Conservation (phyloP, 2,797 vertebrate species). For the Bovichtus diacanthus region DNA sequence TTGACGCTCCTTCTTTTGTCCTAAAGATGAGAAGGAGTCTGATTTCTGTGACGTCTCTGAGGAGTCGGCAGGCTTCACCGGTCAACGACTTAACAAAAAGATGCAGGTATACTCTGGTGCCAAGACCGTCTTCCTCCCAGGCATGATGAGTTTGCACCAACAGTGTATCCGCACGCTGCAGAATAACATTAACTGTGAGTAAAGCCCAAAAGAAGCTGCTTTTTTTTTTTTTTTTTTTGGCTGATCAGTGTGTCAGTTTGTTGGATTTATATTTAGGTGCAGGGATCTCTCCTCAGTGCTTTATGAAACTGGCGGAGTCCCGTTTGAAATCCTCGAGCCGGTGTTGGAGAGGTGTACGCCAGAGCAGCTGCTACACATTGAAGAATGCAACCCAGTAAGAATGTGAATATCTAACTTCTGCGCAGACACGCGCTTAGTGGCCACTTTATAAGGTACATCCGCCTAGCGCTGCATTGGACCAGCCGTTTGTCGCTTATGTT, state of each 20-base stretch:
- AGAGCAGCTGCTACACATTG: slow-evolving; percentile 90
- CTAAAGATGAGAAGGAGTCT: slow-evolving; percentile 61
- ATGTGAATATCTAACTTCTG: slow-evolving; percentile 10
- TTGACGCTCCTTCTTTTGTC: neutral
- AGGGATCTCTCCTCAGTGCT: slow-evolving; percentile 83
- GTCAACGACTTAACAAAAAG: slow-evolving; percentile 89
- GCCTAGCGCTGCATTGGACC: neutral
- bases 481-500: neutral
- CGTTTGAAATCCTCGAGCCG: slow-evolving; percentile 93
- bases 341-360: slow-evolving; percentile 91
- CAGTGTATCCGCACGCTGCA: slow-evolving; percentile 92
- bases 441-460: slow-evolving; percentile 19
- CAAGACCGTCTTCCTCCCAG: slow-evolving; percentile 86
- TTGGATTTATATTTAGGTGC: slow-evolving; percentile 47
- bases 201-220: neutral
- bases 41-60: slow-evolving; percentile 68
- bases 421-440: neutral
- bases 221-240: too few relatives aligned
- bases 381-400: slow-evolving; percentile 92
- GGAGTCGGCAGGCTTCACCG: slow-evolving; percentile 84
- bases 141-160: slow-evolving; percentile 91
- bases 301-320: slow-evolving; percentile 90
- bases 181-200: slow-evolving; percentile 93
- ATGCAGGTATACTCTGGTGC: slow-evolving; percentile 94
- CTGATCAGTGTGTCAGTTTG: slow-evolving; percentile 1